phyloP scores from a whole-genome alignment of 2,797 vertebrate species.

The Saxicola maurus region DNA sequence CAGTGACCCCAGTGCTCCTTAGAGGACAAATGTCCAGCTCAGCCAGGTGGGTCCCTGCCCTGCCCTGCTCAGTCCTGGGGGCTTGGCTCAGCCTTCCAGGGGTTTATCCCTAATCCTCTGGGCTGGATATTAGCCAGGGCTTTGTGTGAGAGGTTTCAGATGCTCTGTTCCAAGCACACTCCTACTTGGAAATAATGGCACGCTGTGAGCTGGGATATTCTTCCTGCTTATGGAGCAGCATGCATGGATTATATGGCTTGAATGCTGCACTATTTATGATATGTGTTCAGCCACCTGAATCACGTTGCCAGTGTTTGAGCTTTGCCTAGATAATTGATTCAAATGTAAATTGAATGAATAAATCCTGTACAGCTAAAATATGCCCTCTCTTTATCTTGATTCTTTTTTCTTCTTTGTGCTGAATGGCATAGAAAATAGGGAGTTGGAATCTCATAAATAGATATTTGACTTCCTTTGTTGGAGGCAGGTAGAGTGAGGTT shows the following conservation, averaged over 20 bases:
- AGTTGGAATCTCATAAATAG: conserved; percentile 26
- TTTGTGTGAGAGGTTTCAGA: neutral
- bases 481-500: neutral
- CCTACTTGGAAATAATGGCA: neutral
- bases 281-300: conserved; percentile 40
- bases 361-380: conserved; percentile 35
- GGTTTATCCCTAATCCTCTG: neutral
- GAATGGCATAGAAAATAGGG: neutral
- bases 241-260: neutral
- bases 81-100: neutral
- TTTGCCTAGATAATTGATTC: conserved; percentile 46
- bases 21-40: neutral
- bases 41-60: neutral
- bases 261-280: neutral
- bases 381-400: conserved; percentile 21
- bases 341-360: conserved; percentile 42
- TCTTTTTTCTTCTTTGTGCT: neutral
- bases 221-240: neutral
- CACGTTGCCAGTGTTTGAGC: neutral
- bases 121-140: neutral
- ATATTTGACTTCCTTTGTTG: neutral
- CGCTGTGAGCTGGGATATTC: rapidly evolving
- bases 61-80: neutral
- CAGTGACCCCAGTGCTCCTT: neutral
- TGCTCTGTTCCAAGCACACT: neutral